Base-by-base conservation (phyloP, 1,140 invertebrate genomes). In the Caerostris darwini region DNA sequence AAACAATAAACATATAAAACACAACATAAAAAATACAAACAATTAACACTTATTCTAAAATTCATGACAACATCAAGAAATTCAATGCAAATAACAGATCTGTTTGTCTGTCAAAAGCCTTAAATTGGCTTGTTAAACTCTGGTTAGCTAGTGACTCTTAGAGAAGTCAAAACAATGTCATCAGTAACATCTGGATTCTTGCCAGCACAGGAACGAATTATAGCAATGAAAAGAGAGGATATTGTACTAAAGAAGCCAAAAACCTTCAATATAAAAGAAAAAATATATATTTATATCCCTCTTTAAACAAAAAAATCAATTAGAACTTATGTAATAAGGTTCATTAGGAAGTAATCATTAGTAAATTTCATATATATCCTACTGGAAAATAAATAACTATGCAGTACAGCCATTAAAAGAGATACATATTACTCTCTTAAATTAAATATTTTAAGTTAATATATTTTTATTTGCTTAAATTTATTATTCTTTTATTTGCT, bases 191-290 rank as follows among this genome's bases (percentile, higher is more conserved):
- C 3, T 17, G 92, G 59, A 54, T 67, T n/a, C 19, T 81, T 94
- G 34, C 69, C 82, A 6, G 92, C 88, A 94, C 94, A 94, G 59
- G 88, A 90, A 91, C 94, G 94, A 53, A 87, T 71, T 17, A 87
- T n/a, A 71, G 88, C 69, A 58, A 94, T 58, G 34, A 91, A 91
- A 58, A 91, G 58, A 53, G 82, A 86, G 3, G 91, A 10, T 12
- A 94, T 64, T 14, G 88, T 91, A 86, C 87, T 64, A 58, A 94
- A 61, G n/a, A 91, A 86, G 34, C 94, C 94, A 91, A 94, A 94
- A 10, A 91, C 89, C 94, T 94, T 10, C 12, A 86, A 86, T 59
- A 59, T 5, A 61, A 61, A 67, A 69, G 57, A n/a, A 86, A 59
- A 93, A 34, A 34, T 7, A 91, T 17, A 67, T 7, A 82, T 91